Conservation (phyloP, 2,888 invertebrate species). For the Stomorhina lunata region DNA sequence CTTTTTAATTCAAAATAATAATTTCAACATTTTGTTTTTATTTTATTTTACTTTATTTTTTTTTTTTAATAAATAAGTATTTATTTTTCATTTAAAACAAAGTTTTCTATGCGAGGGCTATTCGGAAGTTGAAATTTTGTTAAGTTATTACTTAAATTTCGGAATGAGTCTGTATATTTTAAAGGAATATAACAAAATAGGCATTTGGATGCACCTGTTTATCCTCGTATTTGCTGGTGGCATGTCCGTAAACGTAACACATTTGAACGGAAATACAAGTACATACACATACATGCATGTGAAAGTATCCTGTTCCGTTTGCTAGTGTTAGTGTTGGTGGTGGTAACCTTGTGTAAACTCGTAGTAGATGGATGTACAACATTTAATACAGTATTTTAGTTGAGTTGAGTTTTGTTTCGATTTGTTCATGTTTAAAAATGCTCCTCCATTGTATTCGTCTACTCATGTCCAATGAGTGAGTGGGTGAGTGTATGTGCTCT, state of each 20-base stretch:
- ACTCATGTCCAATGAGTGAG: conserved; percentile 43
- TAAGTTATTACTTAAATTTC: no score
- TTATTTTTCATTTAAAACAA: conserved; percentile 29
- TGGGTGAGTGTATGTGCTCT: conserved; percentile 57
- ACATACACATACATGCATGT: background rate
- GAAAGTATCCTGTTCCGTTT: conserved; percentile 6
- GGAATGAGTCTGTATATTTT: no score
- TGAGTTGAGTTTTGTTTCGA: conserved; percentile 65
- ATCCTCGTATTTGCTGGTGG: conserved; percentile 1
- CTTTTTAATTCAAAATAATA: conserved; percentile 65
- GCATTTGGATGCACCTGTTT: no score
- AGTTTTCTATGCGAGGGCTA: conserved; percentile 4
- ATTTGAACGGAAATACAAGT: background rate
- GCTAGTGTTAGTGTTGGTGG: no score
- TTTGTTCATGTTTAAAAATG: conserved; percentile 58
- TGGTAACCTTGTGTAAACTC: conserved; percentile 59
- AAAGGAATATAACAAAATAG: no score
- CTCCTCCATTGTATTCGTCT: conserved; percentile 37
- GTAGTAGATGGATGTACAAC: no score
- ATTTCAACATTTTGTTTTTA: conserved; percentile 61
- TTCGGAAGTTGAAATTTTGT: background rate
- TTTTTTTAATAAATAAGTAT: conserved; percentile 15
- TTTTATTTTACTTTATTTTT: conserved; percentile 3
- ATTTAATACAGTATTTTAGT: conserved; percentile 64
- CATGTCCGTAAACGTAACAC: background rate